Evolutionary conservation across 2,113 vertebrate species (phyloP).

Genomic region (Falco punctatus): DNA sequence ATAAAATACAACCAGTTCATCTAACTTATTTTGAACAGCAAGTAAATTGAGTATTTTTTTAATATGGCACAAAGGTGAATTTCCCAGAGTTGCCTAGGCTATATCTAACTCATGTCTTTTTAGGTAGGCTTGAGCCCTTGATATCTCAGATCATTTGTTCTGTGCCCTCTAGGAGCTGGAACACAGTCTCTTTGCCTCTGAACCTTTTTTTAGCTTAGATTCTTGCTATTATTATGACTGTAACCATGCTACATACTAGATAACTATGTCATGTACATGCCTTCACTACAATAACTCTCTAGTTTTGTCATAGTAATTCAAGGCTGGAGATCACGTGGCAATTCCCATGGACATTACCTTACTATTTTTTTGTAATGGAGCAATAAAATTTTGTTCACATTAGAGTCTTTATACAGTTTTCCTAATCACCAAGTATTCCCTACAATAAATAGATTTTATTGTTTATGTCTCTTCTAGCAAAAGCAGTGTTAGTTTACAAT

Average conservation of each 20-base stretch:
- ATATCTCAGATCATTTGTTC: not conserved
- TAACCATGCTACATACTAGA: not conserved
- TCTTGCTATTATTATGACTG: not conserved
- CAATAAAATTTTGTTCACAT: not conserved
- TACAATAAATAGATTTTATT: not conserved
- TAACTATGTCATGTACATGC: not conserved
- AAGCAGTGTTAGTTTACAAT: not conserved
- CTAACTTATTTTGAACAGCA: not conserved
- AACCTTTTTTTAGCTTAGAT: not conserved
- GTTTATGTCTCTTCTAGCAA: not conserved
- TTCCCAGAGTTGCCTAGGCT: not conserved
- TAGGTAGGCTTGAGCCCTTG: not conserved
- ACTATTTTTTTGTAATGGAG: not conserved
- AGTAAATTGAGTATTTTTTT: not conserved
- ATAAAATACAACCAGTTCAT: not conserved
- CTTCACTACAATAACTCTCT: not conserved
- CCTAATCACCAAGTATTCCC: not conserved
- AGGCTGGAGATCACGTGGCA: not conserved
- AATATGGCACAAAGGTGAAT: not conserved
- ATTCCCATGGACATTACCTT: not conserved
- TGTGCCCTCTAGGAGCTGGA: not conserved
- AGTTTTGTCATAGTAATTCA: not conserved
- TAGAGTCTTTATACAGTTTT: not conserved
- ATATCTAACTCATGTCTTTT: not conserved
- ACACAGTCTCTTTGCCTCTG: not conserved